Evolutionary conservation across 2,888 invertebrate genomes (phyloP).

Genomic region (Orthonevra nobilis): DNA sequence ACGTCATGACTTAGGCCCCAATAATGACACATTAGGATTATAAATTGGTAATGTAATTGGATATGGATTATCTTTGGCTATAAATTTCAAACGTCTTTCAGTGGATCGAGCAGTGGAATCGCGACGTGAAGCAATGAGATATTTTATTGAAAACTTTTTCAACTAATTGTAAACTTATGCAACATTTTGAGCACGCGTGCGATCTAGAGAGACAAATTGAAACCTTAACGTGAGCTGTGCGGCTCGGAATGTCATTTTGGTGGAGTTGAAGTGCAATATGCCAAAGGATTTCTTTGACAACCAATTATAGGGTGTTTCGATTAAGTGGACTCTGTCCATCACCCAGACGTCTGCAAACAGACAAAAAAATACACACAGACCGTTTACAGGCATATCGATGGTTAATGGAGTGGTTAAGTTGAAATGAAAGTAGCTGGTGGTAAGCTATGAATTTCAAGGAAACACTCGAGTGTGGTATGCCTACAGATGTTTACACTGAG

Average conservation of each 20-base stretch:
- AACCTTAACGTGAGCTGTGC: constrained; percentile 12
- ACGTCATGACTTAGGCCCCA: constrained; percentile 65
- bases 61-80: constrained; percentile 63
- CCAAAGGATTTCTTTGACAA: constrained; percentile 18
- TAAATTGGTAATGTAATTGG: constrained; percentile 69
- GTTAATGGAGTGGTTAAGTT: no score
- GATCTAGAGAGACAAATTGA: constrained; percentile 50
- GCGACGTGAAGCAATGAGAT: background rate
- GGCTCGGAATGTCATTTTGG: constrained; percentile 25
- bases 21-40: constrained; percentile 69
- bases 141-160: constrained; percentile 14
- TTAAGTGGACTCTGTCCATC: constrained; percentile 6
- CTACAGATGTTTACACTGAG: no score
- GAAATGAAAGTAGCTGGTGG: no score
- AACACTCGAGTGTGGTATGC: no score
- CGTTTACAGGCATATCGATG: no score
- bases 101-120: constrained; percentile 11
- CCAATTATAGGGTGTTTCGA: constrained; percentile 21
- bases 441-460: no score
- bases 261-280: constrained; percentile 17
- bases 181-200: no score
- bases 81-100: constrained; percentile 58
- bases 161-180: constrained; percentile 66
- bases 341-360: no score
- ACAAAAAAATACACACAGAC: no score